Evolutionary conservation across 2,797 vertebrate species (phyloP).

Genomic region (Syngnathus acus): DNA sequence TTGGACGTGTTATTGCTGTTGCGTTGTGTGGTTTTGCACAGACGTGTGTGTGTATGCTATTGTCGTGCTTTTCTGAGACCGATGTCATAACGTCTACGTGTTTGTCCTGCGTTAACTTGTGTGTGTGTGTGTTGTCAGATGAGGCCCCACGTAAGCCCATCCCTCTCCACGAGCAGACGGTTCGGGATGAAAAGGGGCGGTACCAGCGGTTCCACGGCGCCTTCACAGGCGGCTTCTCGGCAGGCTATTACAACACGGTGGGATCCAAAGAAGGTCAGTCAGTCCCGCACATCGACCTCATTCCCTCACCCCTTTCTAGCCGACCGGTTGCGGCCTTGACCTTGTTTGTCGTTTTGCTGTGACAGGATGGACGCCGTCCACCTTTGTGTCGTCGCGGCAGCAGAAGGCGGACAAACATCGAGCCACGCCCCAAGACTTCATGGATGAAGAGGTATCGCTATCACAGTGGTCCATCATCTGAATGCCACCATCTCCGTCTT

Average conservation of each 20-base stretch:
- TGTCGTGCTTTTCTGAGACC: too few species aligned
- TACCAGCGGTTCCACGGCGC: constrained; percentile 91
- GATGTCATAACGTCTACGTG: too few species aligned
- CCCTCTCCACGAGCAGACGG: constrained; percentile 88
- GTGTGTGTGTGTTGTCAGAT: constrained; percentile 55
- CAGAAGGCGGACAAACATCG: constrained; percentile 76
- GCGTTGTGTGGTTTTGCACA: too few species aligned
- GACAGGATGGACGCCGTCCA: constrained; percentile 84
- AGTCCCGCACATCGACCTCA: too few species aligned
- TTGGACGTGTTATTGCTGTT: neutral
- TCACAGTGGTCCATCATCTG: too few species aligned
- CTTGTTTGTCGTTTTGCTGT: neutral
- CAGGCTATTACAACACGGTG: constrained; percentile 92
- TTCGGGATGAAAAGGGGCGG: constrained; percentile 88
- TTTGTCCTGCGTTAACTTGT: too few species aligned
- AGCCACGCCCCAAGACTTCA: constrained; percentile 85
- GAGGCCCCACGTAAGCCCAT: constrained; percentile 81
- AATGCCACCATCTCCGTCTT: too few species aligned
- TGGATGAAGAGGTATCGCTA: constrained; percentile 88
- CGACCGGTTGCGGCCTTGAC: neutral
- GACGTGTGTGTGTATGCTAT: too few species aligned
- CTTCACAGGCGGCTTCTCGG: constrained; percentile 93
- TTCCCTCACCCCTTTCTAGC: neutral
- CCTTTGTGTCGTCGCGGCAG: constrained; percentile 85
- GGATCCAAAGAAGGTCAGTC: constrained; percentile 89